Evolutionary conservation across 2,888 invertebrate genomes (phyloP), one percentile per base, ranked within the genome.

Genomic region (Drosophila helvetica): DNA sequence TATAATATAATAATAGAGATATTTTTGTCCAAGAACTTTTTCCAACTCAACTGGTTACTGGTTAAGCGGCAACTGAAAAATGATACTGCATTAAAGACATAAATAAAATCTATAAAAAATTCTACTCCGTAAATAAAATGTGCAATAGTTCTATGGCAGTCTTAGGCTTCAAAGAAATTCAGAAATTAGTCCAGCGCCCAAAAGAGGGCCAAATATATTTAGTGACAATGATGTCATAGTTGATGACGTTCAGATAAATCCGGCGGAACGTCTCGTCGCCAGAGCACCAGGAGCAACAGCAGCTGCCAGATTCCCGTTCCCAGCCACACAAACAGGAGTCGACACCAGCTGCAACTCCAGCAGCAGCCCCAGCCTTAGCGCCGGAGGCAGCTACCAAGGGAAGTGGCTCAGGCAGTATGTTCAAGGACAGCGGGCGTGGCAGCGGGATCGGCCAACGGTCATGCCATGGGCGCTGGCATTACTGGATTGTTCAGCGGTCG

Each of bases 401-500:
- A 0, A 77, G 79, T 22, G 63, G 64, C 12, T 66, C 79, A 0
- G 53, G 75, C 7, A 83, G 81, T 12, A 22, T 75, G 19, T 83
- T 86, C 65, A 87, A 81, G 68, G 81, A 86, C 15, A 4, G 80
- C 85, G 1, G 85, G 85, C 15, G 88, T 86, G 4, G 85, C 85
- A 10, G 85, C 83, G 9, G 85, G 85, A 46, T 86, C 85, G 0
- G 86, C 85, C 2, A 86, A 87, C 33, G 85, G 85, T 2, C 85
- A 86, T 59, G 88, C 81, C 2, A 83, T 86, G 18, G 85, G 85
- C 3, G 83, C 88, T 17, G 75, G 86, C 43, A 78, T 86, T 10
- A 83, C 80, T 0, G 72, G 77, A 4, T 74, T 81, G 18, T 79
- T 87, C 19, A 77, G 81, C 54, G 86, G 79, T 0, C 56, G 76